phyloP scores from a whole-genome alignment of 2,113 vertebrate genomes.

The Sapayoa aenigma region DNA sequence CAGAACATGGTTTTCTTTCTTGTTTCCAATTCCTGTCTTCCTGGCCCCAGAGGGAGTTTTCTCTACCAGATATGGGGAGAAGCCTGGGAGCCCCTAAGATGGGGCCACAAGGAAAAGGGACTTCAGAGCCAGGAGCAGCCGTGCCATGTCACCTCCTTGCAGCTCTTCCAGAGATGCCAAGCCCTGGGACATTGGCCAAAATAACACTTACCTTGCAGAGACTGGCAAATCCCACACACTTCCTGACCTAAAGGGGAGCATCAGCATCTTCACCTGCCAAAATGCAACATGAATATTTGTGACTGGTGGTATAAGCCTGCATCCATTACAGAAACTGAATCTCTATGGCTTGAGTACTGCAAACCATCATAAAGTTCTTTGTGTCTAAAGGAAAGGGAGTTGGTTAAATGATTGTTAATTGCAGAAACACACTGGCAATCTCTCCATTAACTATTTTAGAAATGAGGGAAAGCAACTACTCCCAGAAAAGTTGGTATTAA shows the following conservation, averaged over 20 bases:
- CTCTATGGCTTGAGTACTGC: background rate
- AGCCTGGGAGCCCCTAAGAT: background rate
- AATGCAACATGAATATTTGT: background rate
- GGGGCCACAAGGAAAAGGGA: background rate
- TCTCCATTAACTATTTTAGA: background rate
- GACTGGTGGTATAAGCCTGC: background rate
- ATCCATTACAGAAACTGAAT: fast-evolving
- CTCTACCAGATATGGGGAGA: background rate
- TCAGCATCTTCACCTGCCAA: background rate
- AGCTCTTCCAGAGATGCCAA: background rate
- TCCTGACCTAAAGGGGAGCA: background rate
- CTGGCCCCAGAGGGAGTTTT: background rate
- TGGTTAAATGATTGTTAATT: background rate
- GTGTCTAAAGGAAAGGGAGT: background rate
- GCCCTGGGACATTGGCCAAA: constrained; percentile 28
- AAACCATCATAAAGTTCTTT: background rate
- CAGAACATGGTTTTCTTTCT: background rate
- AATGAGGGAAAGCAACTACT: background rate
- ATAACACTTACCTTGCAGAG: constrained; percentile 35
- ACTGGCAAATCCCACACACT: background rate
- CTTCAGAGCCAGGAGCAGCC: background rate
- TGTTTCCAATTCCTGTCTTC: background rate
- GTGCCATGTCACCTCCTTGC: background rate
- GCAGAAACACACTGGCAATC: background rate
- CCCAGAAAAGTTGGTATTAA: background rate